Evolutionary conservation across 2,113 vertebrate species (phyloP).

Genomic region (Apodemus sylvaticus): DNA sequence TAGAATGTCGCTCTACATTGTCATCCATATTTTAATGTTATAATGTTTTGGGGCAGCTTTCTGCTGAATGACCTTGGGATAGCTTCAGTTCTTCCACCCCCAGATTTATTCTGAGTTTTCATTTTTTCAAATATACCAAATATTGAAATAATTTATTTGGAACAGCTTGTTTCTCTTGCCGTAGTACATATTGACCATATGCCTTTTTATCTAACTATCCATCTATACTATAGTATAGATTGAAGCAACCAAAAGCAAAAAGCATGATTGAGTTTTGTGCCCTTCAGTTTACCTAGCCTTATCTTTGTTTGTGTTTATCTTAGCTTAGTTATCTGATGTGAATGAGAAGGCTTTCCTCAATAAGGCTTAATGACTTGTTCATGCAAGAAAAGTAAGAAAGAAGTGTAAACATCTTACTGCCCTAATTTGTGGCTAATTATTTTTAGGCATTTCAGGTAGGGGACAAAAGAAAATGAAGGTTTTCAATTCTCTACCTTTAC

Average conservation of each 20-base stretch:
- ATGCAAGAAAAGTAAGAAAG: not conserved
- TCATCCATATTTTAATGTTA: not conserved
- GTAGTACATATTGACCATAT: not conserved
- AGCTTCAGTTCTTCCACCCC: not conserved
- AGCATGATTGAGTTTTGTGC: not conserved
- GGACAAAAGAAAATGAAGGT: not conserved
- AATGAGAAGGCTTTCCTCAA: not conserved
- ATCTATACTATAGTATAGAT: not conserved
- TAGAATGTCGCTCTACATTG: not conserved
- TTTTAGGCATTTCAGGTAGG: not conserved
- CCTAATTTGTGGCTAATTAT: not conserved
- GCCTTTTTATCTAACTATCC: not conserved
- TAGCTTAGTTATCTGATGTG: not conserved
- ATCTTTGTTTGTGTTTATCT: constrained; percentile 17
- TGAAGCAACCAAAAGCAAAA: not conserved
- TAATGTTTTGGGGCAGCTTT: not conserved
- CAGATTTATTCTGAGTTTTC: constrained; percentile 45
- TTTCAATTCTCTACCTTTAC: not conserved
- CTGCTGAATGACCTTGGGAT: not conserved
- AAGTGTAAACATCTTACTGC: not conserved
- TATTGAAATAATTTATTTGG: not conserved
- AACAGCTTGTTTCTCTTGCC: not conserved
- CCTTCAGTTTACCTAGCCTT: not conserved
- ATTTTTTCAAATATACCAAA: constrained; percentile 6
- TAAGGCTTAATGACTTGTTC: not conserved